These are phyloP conservation scores for Neoaliturus tenellus DNA, from an alignment of 2,888 invertebrate genomes.

Conservation along the genomic window DNA sequence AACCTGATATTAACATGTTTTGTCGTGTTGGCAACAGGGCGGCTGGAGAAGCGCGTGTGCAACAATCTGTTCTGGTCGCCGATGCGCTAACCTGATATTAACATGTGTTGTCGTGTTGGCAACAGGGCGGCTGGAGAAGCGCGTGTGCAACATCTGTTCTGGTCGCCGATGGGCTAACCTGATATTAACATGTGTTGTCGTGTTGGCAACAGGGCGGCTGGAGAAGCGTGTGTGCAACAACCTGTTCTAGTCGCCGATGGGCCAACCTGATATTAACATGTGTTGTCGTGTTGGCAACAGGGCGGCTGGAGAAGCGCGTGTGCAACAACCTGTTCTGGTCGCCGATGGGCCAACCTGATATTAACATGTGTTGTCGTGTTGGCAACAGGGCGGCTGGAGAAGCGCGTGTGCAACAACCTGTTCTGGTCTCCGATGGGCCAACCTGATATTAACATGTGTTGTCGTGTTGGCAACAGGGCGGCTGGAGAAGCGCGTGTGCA, in stretches of 20 bases:
- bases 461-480: conserved; percentile 87
- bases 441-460: no score
- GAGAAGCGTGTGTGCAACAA: conserved; percentile 72
- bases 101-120: conserved; percentile 96
- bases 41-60: conserved; percentile 88
- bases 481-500: conserved; percentile 90
- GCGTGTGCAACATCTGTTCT: conserved; percentile 90
- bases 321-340: conserved; percentile 95
- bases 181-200: no score
- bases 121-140: conserved; percentile 81
- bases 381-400: conserved; percentile 83
- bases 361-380: conserved; percentile 96
- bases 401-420: conserved; percentile 86
- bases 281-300: conserved; percentile 66
- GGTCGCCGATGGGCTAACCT: conserved; percentile 99
- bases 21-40: conserved; percentile 87
- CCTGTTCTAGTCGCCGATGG: no score
- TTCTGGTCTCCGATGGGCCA: conserved; percentile 99
- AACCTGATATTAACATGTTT: no score
- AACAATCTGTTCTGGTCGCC: conserved; percentile 95
- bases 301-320: conserved; percentile 85
- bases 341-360: conserved; percentile 97
- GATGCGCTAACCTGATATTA: conserved; percentile 97
- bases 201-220: conserved; percentile 11
- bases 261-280: no score